Evolutionary conservation across 30 jellyfish, hydroid and myxozoan genomes (phyloP), one percentile per base, ranked within the genome.

Genomic region (Cassiopea xamachana): DNA sequence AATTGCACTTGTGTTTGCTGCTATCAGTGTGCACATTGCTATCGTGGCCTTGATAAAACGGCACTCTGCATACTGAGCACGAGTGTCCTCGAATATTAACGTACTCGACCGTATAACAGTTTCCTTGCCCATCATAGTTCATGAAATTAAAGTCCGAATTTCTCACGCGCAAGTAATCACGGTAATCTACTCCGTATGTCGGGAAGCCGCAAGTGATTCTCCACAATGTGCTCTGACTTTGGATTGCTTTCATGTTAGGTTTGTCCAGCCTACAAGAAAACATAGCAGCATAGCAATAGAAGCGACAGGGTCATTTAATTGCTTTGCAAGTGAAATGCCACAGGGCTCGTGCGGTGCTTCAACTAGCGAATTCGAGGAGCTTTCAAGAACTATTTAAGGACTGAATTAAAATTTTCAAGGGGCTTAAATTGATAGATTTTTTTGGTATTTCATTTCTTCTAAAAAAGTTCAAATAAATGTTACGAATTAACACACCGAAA

Each of bases 201-300:
- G 12, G 48, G 55, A 78, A 78, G 45, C 75, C 19, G 87, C 87
- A 78, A 19, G 87, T 78, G 2, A 18, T 6, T 51, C 87, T 78
- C 87, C 87, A 78, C 7, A 19, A 19, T 1, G 87, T 9, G 1
- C 75, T 45, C 2, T 19, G 2, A 1, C 7, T 17, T 45, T 13
- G 47, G 55, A 78, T 27, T 16, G 49, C 4, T 55, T 49, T 0
- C 75, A 78, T 78, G 7, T 18, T 78, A 7, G 64, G 10, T 55
- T 55, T 55, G 12, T 55, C 64, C 7, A 55, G 64, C 64, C 64
- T 55, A 55, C 64, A 55, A 55, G 64, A 55, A 55, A 55, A 10
- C 64, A 55, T 3, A 10, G 64, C 64, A 55, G 64, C 10, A 27
- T 27, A 27, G 39, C 39, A 27, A 27, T 27, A 27, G 39, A 27